Conservation (phyloP, 2,888 invertebrate species). For the Cerceris rybyensis region DNA sequence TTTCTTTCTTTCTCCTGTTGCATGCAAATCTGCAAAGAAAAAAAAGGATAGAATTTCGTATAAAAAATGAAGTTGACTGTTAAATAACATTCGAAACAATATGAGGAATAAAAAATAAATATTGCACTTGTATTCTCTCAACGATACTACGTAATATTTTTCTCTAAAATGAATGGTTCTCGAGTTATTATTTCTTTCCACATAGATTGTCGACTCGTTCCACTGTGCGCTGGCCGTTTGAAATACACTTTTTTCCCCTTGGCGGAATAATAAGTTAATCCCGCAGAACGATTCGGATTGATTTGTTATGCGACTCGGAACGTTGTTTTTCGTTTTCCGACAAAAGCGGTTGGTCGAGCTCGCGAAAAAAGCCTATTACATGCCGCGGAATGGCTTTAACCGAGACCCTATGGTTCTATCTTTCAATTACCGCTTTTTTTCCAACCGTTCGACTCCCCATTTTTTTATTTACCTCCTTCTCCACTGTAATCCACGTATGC, state of each 20-base stretch:
- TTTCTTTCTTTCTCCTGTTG: too few species aligned
- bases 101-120: too few species aligned
- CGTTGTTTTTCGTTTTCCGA: conserved; percentile 7
- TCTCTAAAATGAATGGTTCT: too few species aligned
- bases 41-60: too few species aligned
- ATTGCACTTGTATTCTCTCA: too few species aligned
- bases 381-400: conserved; percentile 28
- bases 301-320: conserved; percentile 33
- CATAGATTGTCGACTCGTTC: neutral
- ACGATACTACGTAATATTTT: too few species aligned
- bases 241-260: neutral
- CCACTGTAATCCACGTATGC: conserved; percentile 2
- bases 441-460: neutral
- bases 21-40: too few species aligned
- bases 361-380: conserved; percentile 8
- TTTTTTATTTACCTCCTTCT: too few species aligned
- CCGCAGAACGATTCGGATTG: neutral
- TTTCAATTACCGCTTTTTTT: conserved; percentile 36
- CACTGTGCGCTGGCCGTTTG: neutral
- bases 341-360: conserved; percentile 11
- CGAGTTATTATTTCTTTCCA: neutral
- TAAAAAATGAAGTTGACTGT: too few species aligned
- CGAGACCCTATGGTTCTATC: conserved; percentile 39
- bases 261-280: conserved; percentile 17
- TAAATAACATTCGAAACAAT: too few species aligned